Evolutionary conservation across 2,113 vertebrate genomes (phyloP), one percentile per base, ranked within the genome.

Genomic region (Solenodon paradoxus): DNA sequence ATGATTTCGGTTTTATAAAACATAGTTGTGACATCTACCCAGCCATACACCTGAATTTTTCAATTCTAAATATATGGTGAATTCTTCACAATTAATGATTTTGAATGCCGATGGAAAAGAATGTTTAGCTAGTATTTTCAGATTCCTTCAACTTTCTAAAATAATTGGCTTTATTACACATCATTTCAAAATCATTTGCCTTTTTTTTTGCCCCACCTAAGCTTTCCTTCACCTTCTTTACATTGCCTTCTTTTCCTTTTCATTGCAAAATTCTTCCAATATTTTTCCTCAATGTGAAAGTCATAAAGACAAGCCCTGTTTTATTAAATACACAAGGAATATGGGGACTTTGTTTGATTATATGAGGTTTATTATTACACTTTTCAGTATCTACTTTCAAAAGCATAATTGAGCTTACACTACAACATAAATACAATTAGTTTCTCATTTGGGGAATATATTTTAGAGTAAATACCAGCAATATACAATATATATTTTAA

Each of bases 401-500:
- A 83, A 94, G 55, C 22, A 69, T 75, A 75, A 68, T 47, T 75
- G 16, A 82, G 17, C 10, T 80, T 93, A 83, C 3, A 35, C 42
- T 75, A 38, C 35, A 84, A 87, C 68, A n/a, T 82, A 96, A 92
- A 80, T 35, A 72, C 12, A 88, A 96, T 86, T 86, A 66, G 74
- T 92, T 96, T 83, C 63, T 90, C 69, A 88, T 91, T 74, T 95
- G 24, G 11, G 7, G 15, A 91, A 74, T 86, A 66, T 22, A 57
- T 78, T 94, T 94, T 74, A 68, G 20, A 75, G 24, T 92, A 88
- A 51, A 78, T 88, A 64, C 45, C 80, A 93, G 16, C 24, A 81
- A 38, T 47, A 66, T n/a, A 53, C 4, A 61, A 53, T 59, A 64
- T 51, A 75, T 68, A n/a, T 86, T 63, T 71, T 96, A 42, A 66